Evolutionary conservation across 2,797 vertebrate species (phyloP), one percentile per base, ranked within the genome.

Genomic region (Decapterus maruadsi): DNA sequence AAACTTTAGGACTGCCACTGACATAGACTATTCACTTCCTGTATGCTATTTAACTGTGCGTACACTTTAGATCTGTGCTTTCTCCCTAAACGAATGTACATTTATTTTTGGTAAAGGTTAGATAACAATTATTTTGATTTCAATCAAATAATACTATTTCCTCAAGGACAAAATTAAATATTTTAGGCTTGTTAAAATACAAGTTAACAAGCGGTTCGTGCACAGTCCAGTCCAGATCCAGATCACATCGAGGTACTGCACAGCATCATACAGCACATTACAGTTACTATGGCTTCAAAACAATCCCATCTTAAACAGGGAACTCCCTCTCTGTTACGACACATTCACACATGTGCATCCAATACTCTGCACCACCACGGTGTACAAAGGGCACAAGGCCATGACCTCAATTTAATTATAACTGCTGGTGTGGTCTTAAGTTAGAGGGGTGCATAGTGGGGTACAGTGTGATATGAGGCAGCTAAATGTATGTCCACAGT

Each of bases 391-490:
- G 67, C 61, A 75, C 45, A 64, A 59, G 71, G 81, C 51, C 64
- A n/a, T 57, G 68, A 84, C 87, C 84, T 84, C 78, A 65, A 31
- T 78, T 72, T 89, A 84, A 86, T 81, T 85, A 72, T 78, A 91
- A 84, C 86, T 42, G 68, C 10, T 16, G 42, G 51, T 17, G 45
- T 68, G 42, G 50, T 62, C 34, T 73, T 53, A 17, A 48, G 68
- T 56, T 60, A 57, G 55, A 68, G 70, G 77, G 76, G 31, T 4
- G 17, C 58, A 22, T 36, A 20, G 58, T 43, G 55, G 56, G 19
- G 50, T 81, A 82, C 38, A 2, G 77, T 71, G 73, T 85, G 78
- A 78, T 42, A 56, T 48, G 59, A 72, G 73, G 65, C 55, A 42
- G 76, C 77, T 75, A 59, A 75, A 86, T 74, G 82, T 55, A 72